phyloP scores from a whole-genome alignment of 2,113 vertebrate genomes.

The Chauna torquata region DNA sequence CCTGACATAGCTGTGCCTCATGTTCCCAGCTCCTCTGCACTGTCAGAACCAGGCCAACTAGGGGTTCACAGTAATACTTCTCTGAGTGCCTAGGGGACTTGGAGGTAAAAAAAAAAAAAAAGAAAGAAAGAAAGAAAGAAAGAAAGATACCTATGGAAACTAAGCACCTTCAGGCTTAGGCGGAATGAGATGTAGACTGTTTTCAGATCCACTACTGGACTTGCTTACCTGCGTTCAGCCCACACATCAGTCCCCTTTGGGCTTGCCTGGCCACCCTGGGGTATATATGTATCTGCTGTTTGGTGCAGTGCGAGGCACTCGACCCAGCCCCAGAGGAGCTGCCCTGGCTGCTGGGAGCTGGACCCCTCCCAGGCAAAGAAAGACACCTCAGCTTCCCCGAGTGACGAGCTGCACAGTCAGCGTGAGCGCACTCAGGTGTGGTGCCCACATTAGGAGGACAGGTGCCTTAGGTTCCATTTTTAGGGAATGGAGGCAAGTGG shows the following conservation, averaged over 20 bases:
- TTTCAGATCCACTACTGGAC: neutral
- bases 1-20: neutral
- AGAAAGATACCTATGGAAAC: neutral
- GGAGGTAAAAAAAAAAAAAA: neutral
- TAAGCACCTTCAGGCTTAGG: neutral
- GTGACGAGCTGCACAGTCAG: neutral
- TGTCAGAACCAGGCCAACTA: neutral
- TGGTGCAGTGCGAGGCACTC: neutral
- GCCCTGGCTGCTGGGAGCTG: neutral
- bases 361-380: neutral
- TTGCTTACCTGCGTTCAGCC: neutral
- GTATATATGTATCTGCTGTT: rapidly evolving
- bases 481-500: neutral
- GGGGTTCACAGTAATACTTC: neutral
- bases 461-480: neutral
- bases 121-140: no score
- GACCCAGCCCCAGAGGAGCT: neutral
- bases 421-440: neutral
- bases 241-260: neutral
- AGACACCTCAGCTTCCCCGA: neutral
- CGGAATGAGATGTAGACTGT: neutral
- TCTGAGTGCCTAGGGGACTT: neutral
- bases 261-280: neutral
- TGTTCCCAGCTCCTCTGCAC: neutral
- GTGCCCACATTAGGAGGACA: neutral